phyloP scores from a whole-genome alignment of 2,113 vertebrate genomes.

The Hypocryptadius cinnamomeus region DNA sequence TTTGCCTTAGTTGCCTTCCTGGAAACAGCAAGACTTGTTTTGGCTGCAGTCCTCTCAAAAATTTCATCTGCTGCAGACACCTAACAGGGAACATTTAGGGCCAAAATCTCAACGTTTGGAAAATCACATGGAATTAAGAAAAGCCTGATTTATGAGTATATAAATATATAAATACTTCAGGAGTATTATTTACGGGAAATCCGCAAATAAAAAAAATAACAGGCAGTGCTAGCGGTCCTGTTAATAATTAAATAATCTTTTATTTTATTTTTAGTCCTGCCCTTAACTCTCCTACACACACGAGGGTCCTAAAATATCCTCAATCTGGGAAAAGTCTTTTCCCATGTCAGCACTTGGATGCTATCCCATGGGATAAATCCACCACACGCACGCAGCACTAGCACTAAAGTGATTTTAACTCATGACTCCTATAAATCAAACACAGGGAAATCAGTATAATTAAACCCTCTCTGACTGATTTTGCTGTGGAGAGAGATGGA shows the following conservation, averaged over 20 bases:
- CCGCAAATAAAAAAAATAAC: background rate
- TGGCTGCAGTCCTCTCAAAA: background rate
- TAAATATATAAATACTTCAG: background rate
- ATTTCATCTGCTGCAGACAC: background rate
- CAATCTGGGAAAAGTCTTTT: conserved; percentile 19
- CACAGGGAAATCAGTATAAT: background rate
- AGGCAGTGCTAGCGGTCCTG: background rate
- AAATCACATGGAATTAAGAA: background rate
- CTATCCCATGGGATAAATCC: background rate
- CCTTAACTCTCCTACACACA: background rate
- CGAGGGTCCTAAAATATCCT: background rate
- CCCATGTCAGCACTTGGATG: conserved; percentile 43
- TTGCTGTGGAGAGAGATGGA: background rate
- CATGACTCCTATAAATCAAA: background rate
- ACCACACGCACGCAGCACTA: background rate
- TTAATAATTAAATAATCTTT: background rate
- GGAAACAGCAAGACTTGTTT: background rate
- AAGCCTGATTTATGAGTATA: background rate
- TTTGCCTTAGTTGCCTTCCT: background rate
- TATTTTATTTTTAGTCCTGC: conserved; percentile 1
- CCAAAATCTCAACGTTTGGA: background rate
- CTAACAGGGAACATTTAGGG: background rate
- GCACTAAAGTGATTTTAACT: background rate
- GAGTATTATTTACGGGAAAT: background rate
- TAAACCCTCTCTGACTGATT: background rate